These are phyloP conservation scores for Cricetomys ansorgei DNA, from an alignment of 2,113 vertebrate genomes.

Conservation along the genomic window DNA sequence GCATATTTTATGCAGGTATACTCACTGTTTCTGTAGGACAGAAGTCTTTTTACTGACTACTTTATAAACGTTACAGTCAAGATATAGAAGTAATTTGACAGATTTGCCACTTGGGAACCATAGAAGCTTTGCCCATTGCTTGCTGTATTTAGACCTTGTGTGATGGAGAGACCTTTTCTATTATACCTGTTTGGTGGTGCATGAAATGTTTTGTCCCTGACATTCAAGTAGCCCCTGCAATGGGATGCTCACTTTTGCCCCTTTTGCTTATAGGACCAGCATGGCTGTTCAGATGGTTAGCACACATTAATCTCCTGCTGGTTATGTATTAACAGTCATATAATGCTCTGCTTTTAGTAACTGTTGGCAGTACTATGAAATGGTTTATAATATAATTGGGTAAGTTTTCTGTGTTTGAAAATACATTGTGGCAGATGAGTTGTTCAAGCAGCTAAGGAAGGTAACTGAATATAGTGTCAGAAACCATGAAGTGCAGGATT, in stretches of 20 bases:
- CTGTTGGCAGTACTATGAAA: constrained; percentile 7
- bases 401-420: neutral
- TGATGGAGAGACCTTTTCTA: neutral
- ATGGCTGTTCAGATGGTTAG: constrained; percentile 33
- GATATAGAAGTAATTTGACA: constrained; percentile 12
- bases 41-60: neutral
- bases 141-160: neutral
- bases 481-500: neutral
- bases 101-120: constrained; percentile 39
- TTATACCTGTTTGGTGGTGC: neutral
- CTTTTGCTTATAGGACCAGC: constrained; percentile 39
- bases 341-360: constrained; percentile 5
- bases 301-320: constrained; percentile 35
- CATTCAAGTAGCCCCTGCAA: constrained; percentile 8
- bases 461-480: neutral
- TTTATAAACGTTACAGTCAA: neutral
- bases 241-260: neutral
- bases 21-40: neutral
- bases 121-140: neutral
- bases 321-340: neutral
- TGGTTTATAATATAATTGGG: neutral
- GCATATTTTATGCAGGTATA: constrained; percentile 35
- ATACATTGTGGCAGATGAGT: constrained; percentile 25
- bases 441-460: neutral
- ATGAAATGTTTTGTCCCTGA: constrained; percentile 18